Base-by-base conservation (phyloP, 2,888 invertebrate genomes). In the Adelognathus sp. region DNA sequence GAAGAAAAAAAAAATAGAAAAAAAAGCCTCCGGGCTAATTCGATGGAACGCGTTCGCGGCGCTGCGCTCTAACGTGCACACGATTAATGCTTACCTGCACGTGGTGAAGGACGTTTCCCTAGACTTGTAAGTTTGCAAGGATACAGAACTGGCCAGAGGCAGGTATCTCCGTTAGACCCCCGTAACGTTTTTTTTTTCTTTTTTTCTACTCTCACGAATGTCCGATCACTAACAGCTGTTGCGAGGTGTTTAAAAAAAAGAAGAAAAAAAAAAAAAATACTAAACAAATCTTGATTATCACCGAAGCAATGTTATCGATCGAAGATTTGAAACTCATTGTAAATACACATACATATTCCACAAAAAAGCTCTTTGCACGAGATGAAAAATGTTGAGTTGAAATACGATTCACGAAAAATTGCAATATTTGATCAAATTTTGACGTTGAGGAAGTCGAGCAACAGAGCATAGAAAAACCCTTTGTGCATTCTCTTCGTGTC, bases 111-210 rank as follows among this genome's bases (percentile, higher is more conserved):
- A 86, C 81, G 82, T 82, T 87, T 81, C 67, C 74, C 76, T 89
- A 88, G 87, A 79, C 79, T 87, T 86, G 83, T 88, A 88, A 90
- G 88, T 86, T 85, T 87, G 84, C 84, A 87, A 88, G 87, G 85
- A 88, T 87, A 91, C 91, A 91, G 91, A 91, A 91, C 88, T 90
- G 90, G 91, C 91, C 91, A 90, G 90, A 90, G 91, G 91, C 91
- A 91, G 91, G 91, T 91, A 91, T 91, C 91, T 90, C 87, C 87
- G 86, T 87, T 86, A 85, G 83, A 83, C 61, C 73, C 71, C 60
- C 66, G 64, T 73, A 52, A 66, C 50, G 9, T 54, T 54, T 46
- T 64, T 50, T 56, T 63, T 63, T n/a, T 60, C 33, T 41, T 58
- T 27, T 44, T 6, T 44, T 5, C n/a, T n/a, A n/a, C n/a, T n/a